These are phyloP conservation scores for Acanthosepion esculentum DNA, from an alignment of 2,888 invertebrate species.

Conservation along the genomic window DNA sequence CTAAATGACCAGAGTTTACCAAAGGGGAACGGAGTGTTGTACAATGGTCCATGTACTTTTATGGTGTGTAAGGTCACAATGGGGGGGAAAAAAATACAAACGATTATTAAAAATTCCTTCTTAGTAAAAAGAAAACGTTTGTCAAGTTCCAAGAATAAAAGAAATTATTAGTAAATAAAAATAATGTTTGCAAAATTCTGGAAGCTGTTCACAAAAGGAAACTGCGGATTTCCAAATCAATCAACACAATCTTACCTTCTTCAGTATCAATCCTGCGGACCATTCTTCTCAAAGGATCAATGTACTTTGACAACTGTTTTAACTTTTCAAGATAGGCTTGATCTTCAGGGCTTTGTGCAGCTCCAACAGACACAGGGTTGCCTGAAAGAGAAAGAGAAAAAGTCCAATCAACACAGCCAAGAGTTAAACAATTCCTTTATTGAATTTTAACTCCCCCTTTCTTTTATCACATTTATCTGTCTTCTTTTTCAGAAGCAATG, in stretches of 20 bases:
- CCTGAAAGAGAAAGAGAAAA: slow-evolving; percentile 51
- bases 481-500: no score
- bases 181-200: no score
- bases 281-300: slow-evolving; percentile 92
- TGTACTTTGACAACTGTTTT: slow-evolving; percentile 92
- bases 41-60: no score
- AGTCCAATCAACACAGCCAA: not conserved
- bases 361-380: slow-evolving; percentile 62
- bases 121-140: no score
- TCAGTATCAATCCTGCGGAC: slow-evolving; percentile 80
- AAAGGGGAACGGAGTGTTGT: no score
- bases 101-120: no score
- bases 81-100: no score
- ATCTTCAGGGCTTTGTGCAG: slow-evolving; percentile 80
- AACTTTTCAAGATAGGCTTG: slow-evolving; percentile 94
- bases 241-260: slow-evolving; percentile 64
- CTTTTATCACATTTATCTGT: no score
- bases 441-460: not conserved
- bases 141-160: no score
- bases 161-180: no score
- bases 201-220: not conserved
- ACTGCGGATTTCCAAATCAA: not conserved
- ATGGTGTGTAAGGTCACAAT: no score
- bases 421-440: not conserved
- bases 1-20: no score